Evolutionary conservation across 2,797 vertebrate genomes (phyloP), one percentile per base, ranked within the genome.

Genomic region (Cyprinella venusta): DNA sequence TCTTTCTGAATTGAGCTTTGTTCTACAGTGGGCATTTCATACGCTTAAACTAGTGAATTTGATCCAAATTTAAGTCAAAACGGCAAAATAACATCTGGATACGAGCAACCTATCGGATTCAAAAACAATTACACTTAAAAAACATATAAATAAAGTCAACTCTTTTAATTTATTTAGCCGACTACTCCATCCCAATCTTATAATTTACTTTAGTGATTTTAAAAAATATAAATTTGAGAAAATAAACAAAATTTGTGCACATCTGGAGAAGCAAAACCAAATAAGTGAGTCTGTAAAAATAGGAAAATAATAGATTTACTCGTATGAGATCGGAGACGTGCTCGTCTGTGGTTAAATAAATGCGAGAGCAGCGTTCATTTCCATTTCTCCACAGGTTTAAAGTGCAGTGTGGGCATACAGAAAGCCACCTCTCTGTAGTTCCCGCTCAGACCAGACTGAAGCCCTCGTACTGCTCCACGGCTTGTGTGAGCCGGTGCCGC

Each of bases 401-500:
- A 86, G 85, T 89, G 87, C 84, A 75, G 83, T 83, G 71, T 79
- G 64, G 45, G 84, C 80, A 56, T 72, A 75, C 19, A 63, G 71
- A 52, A 56, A 69, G 64, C 26, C 6, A 56, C 12, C 63, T 26
- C 63, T 26, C 72, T 8, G 79, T 52, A 61, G 63, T 21, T 52
- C 13, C 30, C 2, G 36, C 45, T 94, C 92, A 99, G 85, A 97
- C 97, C 91, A 99, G 91, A 91, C 97, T 99, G 90, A 99, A 99
- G 81, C 98, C 98, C 91, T 99, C 97, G 0, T 98, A 98, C 93
- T 99, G 96, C 89, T 99, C 97, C 8, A 99, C 96, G 16, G 97
- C 98, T 91, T 96, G 96, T 2, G 95, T 95, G 70, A 99, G 96
- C 16, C 96, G 94, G 1, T 90, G 91, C 0, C 89, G 92, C 91